Base-by-base conservation (phyloP, 2,888 invertebrate genomes). In the Tenthredo distinguenda region DNA sequence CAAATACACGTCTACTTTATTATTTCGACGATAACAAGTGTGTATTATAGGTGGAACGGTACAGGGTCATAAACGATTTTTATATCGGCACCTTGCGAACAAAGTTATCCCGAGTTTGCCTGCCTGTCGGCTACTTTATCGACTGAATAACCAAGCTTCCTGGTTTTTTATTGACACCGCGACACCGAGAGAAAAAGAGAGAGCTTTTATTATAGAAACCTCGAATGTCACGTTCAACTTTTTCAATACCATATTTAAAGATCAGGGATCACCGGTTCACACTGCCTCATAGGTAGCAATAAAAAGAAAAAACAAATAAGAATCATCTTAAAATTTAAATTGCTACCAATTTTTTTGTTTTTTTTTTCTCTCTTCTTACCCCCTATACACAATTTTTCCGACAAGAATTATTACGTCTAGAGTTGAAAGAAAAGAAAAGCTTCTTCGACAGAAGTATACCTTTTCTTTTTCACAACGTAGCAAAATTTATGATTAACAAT, bases 51-150 rank as follows among this genome's bases (percentile, higher is more conserved):
- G 55, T 18, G 40, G 21, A 55, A 47, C 40, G 62, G 62, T 34
- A 81, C 40, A 21, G 50, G 62, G 81, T 81, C 62, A 62, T 81
- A 81, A 81, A 81, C 58, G 40, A 50, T 81, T 50, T 81, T 81
- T 81, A 81, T 81, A 81, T 81, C 62, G 62, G 40, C 81, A 58
- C 62, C 81, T 81, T 81, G 55, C 58, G 62, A 62, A 81, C 81
- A 58, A 81, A 37, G 81, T 81, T 81, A 34, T 77, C 31, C 77
- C 18, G 55, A 77, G 55, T 21, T 31, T 34, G 55, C 55, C 77
- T 34, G 77, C 37, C 81, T 26, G 34, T 50, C 58, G 62, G 81
- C 26, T 21, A 81, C 62, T 81, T 81, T 81, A 81, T 81, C 62
- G 81, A 62, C 62, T 81, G 81, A 62, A 40, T 40, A 55, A 21